Evolutionary conservation across 2,888 invertebrate species (phyloP).

Genomic region (Pammene fasciana): DNA sequence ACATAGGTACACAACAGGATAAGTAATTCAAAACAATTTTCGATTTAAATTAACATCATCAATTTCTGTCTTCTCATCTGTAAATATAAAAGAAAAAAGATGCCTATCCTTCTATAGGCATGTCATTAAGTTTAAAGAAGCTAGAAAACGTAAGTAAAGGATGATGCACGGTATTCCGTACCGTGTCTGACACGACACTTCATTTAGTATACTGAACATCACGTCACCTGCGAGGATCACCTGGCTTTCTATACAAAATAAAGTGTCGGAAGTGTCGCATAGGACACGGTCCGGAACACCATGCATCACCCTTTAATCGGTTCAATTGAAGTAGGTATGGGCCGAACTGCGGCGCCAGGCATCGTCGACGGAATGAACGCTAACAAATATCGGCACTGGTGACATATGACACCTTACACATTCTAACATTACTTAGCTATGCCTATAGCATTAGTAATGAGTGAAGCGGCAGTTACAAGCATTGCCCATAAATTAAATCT

Average conservation of each 20-base stretch:
- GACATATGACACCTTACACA: conserved; percentile 79
- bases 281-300: no score
- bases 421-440: conserved; percentile 75
- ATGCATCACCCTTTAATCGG: no score
- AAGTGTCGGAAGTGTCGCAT: no score
- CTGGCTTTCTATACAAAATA: no score
- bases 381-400: conserved; percentile 72
- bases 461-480: conserved; percentile 75
- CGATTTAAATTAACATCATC: conserved; percentile 26
- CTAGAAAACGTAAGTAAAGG: conserved; percentile 22
- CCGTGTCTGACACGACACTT: no score
- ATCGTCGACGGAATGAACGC: conserved; percentile 64
- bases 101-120: conserved; percentile 7
- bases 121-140: conserved; percentile 24
- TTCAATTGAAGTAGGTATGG: conserved; percentile 41
- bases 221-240: no score
- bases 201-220: no score
- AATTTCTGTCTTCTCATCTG: conserved; percentile 2
- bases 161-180: no score
- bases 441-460: conserved; percentile 77
- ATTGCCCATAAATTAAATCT: conserved; percentile 81
- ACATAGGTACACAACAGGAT: conserved; percentile 14
- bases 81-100: conserved; percentile 3
- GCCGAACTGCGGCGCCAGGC: conserved; percentile 53
- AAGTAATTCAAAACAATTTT: conserved; percentile 20